A percentile compares a stretch with the other conserved stretches of the same genome.
phyloP scores from a whole-genome alignment of 2,797 vertebrate species.

The Hyperoplus immaculatus region DNA sequence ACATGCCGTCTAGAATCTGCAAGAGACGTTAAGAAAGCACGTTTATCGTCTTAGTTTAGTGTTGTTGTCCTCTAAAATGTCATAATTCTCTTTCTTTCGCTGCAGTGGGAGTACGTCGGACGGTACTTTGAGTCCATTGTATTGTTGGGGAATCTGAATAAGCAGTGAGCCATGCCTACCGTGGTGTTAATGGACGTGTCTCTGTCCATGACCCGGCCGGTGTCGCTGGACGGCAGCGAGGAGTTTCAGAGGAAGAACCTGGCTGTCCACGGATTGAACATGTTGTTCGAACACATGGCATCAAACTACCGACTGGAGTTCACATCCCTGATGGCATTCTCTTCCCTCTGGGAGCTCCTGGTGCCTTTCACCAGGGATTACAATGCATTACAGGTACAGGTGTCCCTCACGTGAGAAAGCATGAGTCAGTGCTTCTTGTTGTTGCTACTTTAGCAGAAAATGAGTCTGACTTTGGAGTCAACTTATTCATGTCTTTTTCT shows the following conservation, averaged over 20 bases:
- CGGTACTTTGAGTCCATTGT: constrained; percentile 5
- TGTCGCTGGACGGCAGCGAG: constrained; percentile 92
- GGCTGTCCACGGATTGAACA: constrained; percentile 95
- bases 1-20: accelerated
- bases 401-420: neutral
- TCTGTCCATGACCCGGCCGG: constrained; percentile 98
- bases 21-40: neutral
- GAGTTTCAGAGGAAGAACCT: constrained; percentile 97
- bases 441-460: neutral
- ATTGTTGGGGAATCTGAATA: neutral
- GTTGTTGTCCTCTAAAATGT: neutral
- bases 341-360: constrained; percentile 96
- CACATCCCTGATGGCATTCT: constrained; percentile 95
- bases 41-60: neutral
- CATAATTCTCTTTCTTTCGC: neutral
- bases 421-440: neutral
- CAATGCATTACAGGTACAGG: constrained; percentile 92
- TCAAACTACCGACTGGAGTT: constrained; percentile 98
- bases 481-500: neutral
- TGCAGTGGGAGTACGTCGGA: constrained; percentile 22
- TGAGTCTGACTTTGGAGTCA: neutral
- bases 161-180: constrained; percentile 90
- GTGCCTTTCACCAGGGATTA: constrained; percentile 99
- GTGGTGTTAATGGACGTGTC: constrained; percentile 97
- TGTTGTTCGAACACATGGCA: constrained; percentile 99